A percentile compares a stretch with the other conserved stretches of the same genome.
These are phyloP conservation scores for Strix occidentalis DNA, from an alignment of 2,797 vertebrate species.

Conservation along the genomic window DNA sequence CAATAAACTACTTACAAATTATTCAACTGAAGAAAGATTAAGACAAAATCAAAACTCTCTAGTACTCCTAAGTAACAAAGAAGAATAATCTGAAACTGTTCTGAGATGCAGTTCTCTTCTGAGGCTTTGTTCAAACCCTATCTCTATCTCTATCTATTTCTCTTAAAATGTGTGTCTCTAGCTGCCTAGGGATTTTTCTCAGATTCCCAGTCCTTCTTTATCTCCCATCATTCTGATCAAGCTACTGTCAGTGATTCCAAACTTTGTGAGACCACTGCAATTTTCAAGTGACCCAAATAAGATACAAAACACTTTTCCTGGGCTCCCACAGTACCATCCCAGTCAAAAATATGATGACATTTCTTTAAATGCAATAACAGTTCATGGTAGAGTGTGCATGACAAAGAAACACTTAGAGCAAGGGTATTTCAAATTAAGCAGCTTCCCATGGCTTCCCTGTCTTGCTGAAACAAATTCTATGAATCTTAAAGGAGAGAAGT, in stretches of 20 bases:
- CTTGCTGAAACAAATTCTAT: not conserved
- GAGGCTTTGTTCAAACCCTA: not conserved
- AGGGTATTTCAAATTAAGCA: not conserved
- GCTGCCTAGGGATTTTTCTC: not conserved
- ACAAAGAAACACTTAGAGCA: not conserved
- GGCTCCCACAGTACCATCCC: not conserved
- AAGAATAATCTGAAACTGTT: not conserved
- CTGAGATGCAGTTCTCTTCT: not conserved
- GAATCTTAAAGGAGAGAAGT: not conserved
- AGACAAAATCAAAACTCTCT: not conserved
- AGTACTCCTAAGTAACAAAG: not conserved
- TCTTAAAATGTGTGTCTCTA: not conserved
- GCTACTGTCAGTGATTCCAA: not conserved
- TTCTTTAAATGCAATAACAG: not conserved
- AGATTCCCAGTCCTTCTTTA: not conserved
- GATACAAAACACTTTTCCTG: not conserved
- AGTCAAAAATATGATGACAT: not conserved
- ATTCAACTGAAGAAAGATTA: not conserved
- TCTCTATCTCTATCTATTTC: not conserved
- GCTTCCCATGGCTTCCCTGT: not conserved
- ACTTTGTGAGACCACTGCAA: not conserved
- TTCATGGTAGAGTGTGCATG: not conserved
- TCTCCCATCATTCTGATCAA: not conserved
- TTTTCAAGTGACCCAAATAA: not conserved
- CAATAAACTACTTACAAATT: slow-evolving; percentile 5